phyloP scores from a whole-genome alignment of 1,140 invertebrate genomes.

The Brachionus asplanchnoidis region DNA sequence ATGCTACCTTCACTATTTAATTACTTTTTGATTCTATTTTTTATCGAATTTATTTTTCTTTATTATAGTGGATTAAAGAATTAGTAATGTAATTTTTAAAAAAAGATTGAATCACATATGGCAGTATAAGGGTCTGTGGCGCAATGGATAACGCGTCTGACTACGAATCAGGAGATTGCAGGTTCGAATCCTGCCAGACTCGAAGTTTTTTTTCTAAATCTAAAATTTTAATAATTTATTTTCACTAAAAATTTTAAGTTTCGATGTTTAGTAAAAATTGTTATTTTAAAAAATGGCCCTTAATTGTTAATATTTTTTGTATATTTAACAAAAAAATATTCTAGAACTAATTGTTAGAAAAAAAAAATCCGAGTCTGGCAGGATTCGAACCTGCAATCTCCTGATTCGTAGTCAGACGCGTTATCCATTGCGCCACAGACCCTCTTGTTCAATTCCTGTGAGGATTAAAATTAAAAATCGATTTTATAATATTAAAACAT shows the following conservation, averaged over 20 bases:
- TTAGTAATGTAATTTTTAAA: too few relatives aligned
- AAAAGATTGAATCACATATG: too few relatives aligned
- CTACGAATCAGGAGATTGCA: background rate
- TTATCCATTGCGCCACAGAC: constrained; percentile 43
- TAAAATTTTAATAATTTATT: too few relatives aligned
- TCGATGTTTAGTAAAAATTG: too few relatives aligned
- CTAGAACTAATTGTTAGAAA: background rate
- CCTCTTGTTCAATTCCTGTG: background rate
- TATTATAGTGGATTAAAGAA: too few relatives aligned
- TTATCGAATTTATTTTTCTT: too few relatives aligned
- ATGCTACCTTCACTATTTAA: too few relatives aligned
- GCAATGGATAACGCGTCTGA: background rate
- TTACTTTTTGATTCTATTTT: too few relatives aligned
- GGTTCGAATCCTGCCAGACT: background rate
- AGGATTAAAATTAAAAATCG: background rate
- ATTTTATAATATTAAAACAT: background rate
- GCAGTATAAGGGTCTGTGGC: background rate
- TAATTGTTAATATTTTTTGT: too few relatives aligned
- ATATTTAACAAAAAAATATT: background rate
- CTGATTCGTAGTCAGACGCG: constrained; percentile 43
- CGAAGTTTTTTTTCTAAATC: background rate
- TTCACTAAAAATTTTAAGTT: too few relatives aligned
- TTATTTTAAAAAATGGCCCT: too few relatives aligned
- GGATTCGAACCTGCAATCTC: constrained; percentile 42
- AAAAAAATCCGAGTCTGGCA: constrained; percentile 39